Conservation (phyloP, 2,797 vertebrate genomes). For the Taenioides sp. region DNA sequence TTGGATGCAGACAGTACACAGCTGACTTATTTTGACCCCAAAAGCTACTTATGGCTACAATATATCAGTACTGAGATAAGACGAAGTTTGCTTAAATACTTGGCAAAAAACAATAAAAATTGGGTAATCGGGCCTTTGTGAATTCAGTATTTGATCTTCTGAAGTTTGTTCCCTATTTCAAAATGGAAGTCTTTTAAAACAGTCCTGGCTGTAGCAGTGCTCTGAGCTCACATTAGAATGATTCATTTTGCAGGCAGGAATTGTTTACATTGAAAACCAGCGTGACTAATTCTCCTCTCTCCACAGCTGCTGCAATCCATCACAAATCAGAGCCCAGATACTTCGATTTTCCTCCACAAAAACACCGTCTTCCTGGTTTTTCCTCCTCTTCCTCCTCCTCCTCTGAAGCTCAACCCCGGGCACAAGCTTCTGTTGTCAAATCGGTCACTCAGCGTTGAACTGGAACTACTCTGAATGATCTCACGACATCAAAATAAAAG, state of each 20-base stretch:
- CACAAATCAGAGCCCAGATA: constrained; percentile 45
- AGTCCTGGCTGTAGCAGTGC: not conserved
- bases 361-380: constrained; percentile 42
- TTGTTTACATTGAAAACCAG: constrained; percentile 61
- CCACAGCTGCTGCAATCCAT: constrained; percentile 68
- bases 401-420: constrained; percentile 26
- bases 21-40: too few relatives aligned
- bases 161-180: too few relatives aligned
- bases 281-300: constrained; percentile 57
- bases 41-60: too few relatives aligned
- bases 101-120: too few relatives aligned
- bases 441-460: constrained; percentile 31
- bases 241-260: constrained; percentile 40
- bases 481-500: constrained; percentile 55
- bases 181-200: not conserved
- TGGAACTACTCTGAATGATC: constrained; percentile 60
- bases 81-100: too few relatives aligned
- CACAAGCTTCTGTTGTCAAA: constrained; percentile 27
- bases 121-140: too few relatives aligned
- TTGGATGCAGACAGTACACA: too few relatives aligned
- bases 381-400: constrained; percentile 41
- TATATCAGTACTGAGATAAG: too few relatives aligned
- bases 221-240: not conserved
- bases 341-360: constrained; percentile 20
- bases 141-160: too few relatives aligned